phyloP scores from a whole-genome alignment of 2,888 invertebrate genomes.

The Morpho achilles region DNA sequence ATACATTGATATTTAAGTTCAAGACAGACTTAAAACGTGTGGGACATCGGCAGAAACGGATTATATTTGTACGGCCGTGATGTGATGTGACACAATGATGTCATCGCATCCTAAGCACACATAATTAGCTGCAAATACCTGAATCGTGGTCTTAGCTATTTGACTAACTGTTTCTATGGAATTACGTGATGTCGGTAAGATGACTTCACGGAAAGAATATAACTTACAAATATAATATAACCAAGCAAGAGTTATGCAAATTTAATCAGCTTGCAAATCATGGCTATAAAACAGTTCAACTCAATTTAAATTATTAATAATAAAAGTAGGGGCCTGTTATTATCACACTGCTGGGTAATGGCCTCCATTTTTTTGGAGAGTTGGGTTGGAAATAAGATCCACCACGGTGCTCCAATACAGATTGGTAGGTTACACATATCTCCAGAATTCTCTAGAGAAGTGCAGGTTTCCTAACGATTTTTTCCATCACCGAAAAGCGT shows the following conservation, averaged over 20 bases:
- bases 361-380: background rate
- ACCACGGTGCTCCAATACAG: no score
- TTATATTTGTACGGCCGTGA: slow-evolving; percentile 24
- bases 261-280: no score
- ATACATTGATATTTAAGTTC: slow-evolving; percentile 6
- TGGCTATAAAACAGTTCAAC: background rate
- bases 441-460: no score
- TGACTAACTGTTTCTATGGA: slow-evolving; percentile 25
- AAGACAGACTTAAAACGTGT: slow-evolving; percentile 15
- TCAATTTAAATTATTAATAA: background rate
- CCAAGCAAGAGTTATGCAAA: no score
- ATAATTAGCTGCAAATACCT: slow-evolving; percentile 25
- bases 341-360: no score
- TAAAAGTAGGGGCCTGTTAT: background rate
- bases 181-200: slow-evolving; percentile 26
- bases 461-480: no score
- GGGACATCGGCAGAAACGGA: slow-evolving; percentile 21
- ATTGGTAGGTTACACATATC: no score
- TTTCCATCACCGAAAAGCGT: no score
- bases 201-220: background rate
- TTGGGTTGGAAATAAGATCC: no score
- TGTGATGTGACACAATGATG: slow-evolving; percentile 32
- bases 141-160: slow-evolving; percentile 26
- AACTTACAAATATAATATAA: no score
- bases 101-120: slow-evolving; percentile 29